Conservation (phyloP, 2,797 vertebrate genomes). For the Orientallactaga sibirica region DNA sequence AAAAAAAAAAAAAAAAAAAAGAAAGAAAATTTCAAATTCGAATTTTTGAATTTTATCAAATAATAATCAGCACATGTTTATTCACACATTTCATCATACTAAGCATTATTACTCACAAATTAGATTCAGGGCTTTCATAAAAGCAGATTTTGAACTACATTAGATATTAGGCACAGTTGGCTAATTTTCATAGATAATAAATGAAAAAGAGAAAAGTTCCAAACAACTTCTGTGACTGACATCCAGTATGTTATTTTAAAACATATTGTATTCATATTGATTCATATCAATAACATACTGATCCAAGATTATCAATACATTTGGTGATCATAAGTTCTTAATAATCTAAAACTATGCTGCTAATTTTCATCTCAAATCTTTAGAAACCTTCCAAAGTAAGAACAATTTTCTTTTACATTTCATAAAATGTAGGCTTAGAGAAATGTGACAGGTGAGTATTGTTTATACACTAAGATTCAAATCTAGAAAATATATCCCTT, state of each 20-base stretch:
- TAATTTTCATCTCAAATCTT: neutral
- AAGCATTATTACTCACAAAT: neutral
- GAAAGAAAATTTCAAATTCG: neutral
- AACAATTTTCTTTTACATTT: neutral
- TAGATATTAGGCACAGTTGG: neutral
- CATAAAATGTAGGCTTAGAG: neutral
- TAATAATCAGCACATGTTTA: neutral
- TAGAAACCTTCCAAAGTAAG: neutral
- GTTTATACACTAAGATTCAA: neutral
- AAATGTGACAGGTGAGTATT: neutral
- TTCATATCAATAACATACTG: too few relatives aligned
- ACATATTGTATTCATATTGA: neutral
- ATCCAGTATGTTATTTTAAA: constrained; percentile 22
- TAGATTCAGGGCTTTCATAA: neutral
- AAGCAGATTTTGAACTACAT: neutral
- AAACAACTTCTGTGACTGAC: neutral
- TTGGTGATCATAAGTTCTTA: neutral
- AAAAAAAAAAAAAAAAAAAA: too few relatives aligned
- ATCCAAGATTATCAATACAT: neutral
- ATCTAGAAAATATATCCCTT: neutral
- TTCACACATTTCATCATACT: neutral
- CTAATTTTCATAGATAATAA: neutral
- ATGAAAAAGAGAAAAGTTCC: neutral
- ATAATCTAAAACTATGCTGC: neutral
- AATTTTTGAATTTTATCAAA: neutral